These are phyloP conservation scores for Carollia perspicillata DNA, from an alignment of 2,113 vertebrate genomes.

Conservation along the genomic window DNA sequence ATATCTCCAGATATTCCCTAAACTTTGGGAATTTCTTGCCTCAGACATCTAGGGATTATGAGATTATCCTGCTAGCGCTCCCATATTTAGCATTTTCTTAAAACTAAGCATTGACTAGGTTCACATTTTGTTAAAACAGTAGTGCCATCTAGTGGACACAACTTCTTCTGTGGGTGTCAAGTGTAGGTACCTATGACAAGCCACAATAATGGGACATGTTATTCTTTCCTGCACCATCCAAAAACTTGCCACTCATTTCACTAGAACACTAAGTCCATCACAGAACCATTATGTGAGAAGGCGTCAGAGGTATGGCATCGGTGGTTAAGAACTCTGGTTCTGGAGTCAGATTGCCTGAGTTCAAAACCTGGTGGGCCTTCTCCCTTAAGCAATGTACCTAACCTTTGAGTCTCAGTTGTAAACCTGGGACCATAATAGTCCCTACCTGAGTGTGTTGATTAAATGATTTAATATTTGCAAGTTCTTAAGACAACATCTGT, in stretches of 20 bases:
- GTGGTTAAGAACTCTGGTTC: not conserved
- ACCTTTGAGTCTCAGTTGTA: not conserved
- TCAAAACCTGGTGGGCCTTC: not conserved
- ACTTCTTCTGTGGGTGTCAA: not conserved
- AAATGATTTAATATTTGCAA: not conserved
- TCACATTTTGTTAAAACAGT: slow-evolving; percentile 50
- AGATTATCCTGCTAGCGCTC: not conserved
- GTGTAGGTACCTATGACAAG: not conserved
- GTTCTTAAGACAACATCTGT: not conserved
- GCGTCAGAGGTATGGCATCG: not conserved
- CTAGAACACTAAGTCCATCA: not conserved
- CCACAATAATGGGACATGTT: not conserved
- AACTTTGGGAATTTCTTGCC: not conserved
- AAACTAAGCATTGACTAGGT: not conserved
- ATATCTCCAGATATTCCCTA: not conserved
- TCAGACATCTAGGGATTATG: not conserved
- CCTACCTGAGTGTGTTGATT: not conserved
- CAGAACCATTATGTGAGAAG: not conserved
- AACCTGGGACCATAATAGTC: not conserved
- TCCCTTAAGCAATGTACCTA: not conserved
- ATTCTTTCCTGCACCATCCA: not conserved
- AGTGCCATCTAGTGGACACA: slow-evolving; percentile 75
- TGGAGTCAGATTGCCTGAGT: not conserved
- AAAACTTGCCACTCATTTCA: not conserved
- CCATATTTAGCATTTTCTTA: not conserved